Conservation (phyloP, 2,888 invertebrate genomes). For the Plutella xylostella region DNA sequence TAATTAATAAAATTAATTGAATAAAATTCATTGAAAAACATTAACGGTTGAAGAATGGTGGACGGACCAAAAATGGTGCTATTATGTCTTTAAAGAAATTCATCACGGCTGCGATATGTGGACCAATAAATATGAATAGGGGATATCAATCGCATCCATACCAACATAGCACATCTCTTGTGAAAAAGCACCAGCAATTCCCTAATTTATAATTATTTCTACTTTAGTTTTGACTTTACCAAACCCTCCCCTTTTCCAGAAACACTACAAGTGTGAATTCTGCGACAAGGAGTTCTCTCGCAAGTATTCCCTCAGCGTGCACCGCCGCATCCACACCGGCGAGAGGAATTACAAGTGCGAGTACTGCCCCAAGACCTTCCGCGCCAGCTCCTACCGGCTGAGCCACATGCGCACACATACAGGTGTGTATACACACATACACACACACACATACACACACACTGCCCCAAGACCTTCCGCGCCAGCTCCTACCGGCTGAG, state of each 20-base stretch:
- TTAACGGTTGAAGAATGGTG: too few species aligned
- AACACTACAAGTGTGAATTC: conserved; percentile 88
- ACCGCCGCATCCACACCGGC: conserved; percentile 87
- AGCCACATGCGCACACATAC: conserved; percentile 89
- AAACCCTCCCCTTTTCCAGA: conserved; percentile 43
- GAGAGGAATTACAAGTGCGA: conserved; percentile 90
- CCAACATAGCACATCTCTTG: too few species aligned
- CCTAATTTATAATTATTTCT: too few species aligned
- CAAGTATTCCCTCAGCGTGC: conserved; percentile 87
- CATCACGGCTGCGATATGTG: too few species aligned
- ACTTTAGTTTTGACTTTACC: too few species aligned
- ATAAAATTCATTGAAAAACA: too few species aligned
- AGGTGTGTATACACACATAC: conserved; percentile 47
- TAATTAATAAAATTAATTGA: too few species aligned
- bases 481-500: conserved; percentile 88
- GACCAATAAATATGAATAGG: too few species aligned
- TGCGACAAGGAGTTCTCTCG: conserved; percentile 91
- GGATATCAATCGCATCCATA: too few species aligned
- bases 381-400: conserved; percentile 87
- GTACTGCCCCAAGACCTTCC: conserved; percentile 84
- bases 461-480: conserved; percentile 85
- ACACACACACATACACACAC: conserved; percentile 37
- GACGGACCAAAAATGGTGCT: too few species aligned
- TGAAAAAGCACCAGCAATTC: too few species aligned
- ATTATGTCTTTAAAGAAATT: too few species aligned